Evolutionary conservation across 1,140 invertebrate species (phyloP).

Genomic region (Chironomus striatipennis): DNA sequence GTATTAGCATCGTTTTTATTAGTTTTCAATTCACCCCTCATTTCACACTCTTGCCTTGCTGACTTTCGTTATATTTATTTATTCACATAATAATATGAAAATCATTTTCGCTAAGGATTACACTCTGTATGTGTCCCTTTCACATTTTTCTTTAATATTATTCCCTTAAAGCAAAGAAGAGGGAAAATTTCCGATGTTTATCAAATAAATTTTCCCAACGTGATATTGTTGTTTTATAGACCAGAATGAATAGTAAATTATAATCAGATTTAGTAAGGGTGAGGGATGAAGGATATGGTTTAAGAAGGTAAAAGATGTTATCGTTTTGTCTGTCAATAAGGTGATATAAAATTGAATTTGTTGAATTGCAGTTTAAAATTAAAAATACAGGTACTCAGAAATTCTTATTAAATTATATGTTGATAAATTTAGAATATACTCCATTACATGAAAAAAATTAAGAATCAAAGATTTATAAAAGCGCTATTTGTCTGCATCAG

Average conservation of each 20-base stretch:
- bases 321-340: too few species aligned
- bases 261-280: background rate
- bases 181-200: conserved; percentile 16
- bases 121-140: background rate
- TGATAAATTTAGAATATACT: too few species aligned
- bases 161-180: background rate
- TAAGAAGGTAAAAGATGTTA: background rate
- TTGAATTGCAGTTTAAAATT: too few species aligned
- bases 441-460: too few species aligned
- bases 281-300: background rate
- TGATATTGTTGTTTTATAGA: conserved; percentile 23
- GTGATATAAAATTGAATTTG: too few species aligned
- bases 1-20: conserved; percentile 23
- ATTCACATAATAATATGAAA: background rate
- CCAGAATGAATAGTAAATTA: conserved; percentile 23
- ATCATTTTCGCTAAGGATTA: conserved; percentile 11
- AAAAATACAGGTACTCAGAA: too few species aligned
- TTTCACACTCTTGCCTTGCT: background rate
- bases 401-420: too few species aligned
- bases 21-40: conserved; percentile 17
- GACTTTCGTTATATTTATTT: too few species aligned
- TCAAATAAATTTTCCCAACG: conserved; percentile 21
- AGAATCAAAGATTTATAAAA: too few species aligned
- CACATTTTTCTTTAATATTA: background rate
- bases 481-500: too few species aligned